Evolutionary conservation across 2,113 vertebrate species (phyloP).

Genomic region (Platysteira castanea): DNA sequence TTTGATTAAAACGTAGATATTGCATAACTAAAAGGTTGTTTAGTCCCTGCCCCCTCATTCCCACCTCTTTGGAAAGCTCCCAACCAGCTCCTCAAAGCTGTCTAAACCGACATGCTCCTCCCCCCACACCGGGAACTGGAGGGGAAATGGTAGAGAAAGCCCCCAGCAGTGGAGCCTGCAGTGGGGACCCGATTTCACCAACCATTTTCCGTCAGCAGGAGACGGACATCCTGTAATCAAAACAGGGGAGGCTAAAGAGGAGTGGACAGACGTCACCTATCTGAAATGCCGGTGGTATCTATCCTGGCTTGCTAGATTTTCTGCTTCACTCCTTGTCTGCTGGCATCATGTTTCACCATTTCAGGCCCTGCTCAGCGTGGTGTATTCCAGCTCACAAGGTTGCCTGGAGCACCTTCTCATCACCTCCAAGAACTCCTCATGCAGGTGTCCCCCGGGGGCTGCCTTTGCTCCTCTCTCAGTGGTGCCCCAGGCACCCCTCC

Average conservation of each 20-base stretch:
- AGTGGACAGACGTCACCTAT: not conserved
- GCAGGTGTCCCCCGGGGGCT: not conserved
- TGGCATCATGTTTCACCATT: not conserved
- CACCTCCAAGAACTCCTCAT: not conserved
- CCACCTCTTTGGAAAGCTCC: not conserved
- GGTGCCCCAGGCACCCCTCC: not conserved
- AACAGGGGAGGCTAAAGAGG: not conserved
- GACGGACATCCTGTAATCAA: not conserved
- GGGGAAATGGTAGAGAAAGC: not conserved
- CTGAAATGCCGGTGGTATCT: not conserved
- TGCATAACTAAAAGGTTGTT: not conserved
- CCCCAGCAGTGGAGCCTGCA: not conserved
- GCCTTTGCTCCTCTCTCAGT: not conserved
- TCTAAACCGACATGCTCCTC: not conserved
- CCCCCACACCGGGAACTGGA: fast-evolving
- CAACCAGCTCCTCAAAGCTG: not conserved
- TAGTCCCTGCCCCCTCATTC: fast-evolving
- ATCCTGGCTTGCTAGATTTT: not conserved
- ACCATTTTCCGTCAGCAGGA: not conserved
- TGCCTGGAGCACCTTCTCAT: not conserved
- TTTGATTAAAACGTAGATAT: not conserved
- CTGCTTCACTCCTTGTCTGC: not conserved
- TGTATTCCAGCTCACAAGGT: not conserved
- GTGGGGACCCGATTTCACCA: not conserved
- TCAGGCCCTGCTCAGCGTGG: fast-evolving